phyloP scores from a whole-genome alignment of 2,888 invertebrate species.

The Chalcosyrphus nemorum region DNA sequence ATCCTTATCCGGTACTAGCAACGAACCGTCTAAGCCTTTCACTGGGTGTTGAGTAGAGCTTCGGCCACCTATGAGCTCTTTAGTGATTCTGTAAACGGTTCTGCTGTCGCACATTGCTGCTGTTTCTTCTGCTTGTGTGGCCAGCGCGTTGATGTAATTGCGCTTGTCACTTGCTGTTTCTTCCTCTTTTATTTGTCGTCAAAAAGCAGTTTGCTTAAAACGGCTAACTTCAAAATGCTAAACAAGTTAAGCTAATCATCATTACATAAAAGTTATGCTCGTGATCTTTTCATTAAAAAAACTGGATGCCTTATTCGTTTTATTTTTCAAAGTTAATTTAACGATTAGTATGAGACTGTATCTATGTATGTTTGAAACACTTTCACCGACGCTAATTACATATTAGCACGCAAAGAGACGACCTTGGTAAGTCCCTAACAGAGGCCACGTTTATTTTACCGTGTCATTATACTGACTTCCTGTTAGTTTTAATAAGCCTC shows the following conservation, averaged over 20 bases:
- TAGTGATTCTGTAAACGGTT: too few relatives aligned
- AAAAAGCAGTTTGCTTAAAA: too few relatives aligned
- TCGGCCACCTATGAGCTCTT: too few relatives aligned
- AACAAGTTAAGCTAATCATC: background rate
- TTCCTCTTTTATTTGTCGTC: too few relatives aligned
- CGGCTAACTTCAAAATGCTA: background rate
- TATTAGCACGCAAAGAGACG: background rate
- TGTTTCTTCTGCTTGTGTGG: too few relatives aligned
- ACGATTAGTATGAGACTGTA: background rate
- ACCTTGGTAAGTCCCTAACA: background rate
- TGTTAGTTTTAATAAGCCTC: background rate
- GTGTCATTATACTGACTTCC: background rate
- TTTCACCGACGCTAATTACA: slow-evolving; percentile 6
- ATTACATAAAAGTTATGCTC: background rate
- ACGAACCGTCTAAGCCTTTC: too few relatives aligned
- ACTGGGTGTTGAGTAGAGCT: too few relatives aligned
- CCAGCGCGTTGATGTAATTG: too few relatives aligned
- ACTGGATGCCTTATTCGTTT: background rate
- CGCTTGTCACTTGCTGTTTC: too few relatives aligned
- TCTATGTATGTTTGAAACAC: background rate
- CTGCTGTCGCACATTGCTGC: too few relatives aligned
- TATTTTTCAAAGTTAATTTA: slow-evolving; percentile 22
- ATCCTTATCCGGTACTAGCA: too few relatives aligned
- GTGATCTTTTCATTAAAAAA: background rate
- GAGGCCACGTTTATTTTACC: background rate